Evolutionary conservation across 2,888 invertebrate genomes (phyloP).

Genomic region (Sericinus montela): DNA sequence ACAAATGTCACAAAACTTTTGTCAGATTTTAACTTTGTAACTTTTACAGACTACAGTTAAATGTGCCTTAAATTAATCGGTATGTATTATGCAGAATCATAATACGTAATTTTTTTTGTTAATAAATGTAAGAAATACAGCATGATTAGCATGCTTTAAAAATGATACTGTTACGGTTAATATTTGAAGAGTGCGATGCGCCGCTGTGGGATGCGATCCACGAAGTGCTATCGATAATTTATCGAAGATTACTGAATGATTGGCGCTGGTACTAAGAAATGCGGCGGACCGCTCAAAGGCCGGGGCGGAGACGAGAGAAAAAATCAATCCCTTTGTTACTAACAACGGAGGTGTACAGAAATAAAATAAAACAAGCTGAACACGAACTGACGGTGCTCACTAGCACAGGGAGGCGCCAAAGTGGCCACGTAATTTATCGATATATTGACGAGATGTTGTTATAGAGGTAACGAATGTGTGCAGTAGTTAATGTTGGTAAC

Average conservation of each 20-base stretch:
- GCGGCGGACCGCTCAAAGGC: constrained; percentile 64
- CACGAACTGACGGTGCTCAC: constrained; percentile 45
- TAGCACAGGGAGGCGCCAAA: constrained; percentile 46
- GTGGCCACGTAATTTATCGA: constrained; percentile 44
- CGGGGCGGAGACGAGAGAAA: constrained; percentile 54
- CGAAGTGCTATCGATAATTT: constrained; percentile 37
- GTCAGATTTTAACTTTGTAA: no score
- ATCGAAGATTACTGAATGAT: constrained; percentile 65
- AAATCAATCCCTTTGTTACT: constrained; percentile 74
- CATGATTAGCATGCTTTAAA: no score
- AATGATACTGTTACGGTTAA: no score
- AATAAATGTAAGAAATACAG: no score
- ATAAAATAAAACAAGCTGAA: constrained; percentile 58
- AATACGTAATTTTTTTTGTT: no score
- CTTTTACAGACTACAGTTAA: no score
- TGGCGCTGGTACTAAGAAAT: constrained; percentile 57
- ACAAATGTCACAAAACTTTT: no score
- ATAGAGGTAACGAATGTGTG: constrained; percentile 8
- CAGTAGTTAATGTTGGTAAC: constrained; percentile 7
- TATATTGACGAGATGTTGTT: constrained; percentile 27
- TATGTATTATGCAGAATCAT: no score
- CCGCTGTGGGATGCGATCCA: background rate
- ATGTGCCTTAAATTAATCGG: no score
- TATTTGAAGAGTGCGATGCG: background rate
- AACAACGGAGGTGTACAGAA: constrained; percentile 74